Evolutionary conservation across 2,797 vertebrate genomes (phyloP).

Genomic region (Glossophaga mutica): DNA sequence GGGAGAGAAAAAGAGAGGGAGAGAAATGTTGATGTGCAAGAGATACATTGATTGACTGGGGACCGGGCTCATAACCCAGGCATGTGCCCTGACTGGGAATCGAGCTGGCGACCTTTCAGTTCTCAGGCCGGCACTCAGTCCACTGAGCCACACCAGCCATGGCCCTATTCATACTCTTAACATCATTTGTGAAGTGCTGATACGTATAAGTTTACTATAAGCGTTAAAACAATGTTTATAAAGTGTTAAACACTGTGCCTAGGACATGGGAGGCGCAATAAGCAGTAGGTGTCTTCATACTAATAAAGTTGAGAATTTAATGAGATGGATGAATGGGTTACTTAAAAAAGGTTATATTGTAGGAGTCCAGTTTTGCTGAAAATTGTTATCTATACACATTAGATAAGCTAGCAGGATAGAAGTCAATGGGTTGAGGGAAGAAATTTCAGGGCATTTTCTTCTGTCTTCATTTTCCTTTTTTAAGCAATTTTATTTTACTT

Average conservation of each 20-base stretch:
- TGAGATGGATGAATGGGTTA: background rate
- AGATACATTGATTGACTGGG: too few species aligned
- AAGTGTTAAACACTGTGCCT: background rate
- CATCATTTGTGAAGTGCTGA: background rate
- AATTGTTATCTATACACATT: background rate
- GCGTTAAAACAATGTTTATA: background rate
- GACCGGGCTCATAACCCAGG: too few species aligned
- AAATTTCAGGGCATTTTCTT: background rate
- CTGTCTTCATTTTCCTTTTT: background rate
- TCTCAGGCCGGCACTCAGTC: too few species aligned
- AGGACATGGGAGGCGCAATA: background rate
- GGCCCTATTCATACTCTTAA: too few species aligned
- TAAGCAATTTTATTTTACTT: background rate
- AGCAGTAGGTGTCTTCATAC: background rate
- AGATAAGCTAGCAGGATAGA: background rate
- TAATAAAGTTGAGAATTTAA: slow-evolving; percentile 5
- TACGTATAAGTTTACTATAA: background rate
- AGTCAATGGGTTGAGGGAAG: background rate
- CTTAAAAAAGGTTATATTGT: background rate
- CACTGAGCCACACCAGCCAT: too few species aligned
- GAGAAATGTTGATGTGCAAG: too few species aligned
- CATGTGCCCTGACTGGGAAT: too few species aligned
- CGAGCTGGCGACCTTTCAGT: too few species aligned
- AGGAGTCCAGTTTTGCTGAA: background rate
- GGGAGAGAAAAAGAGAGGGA: too few species aligned